Conservation (phyloP, 2,113 vertebrate species). For the Callorhinus ursinus region DNA sequence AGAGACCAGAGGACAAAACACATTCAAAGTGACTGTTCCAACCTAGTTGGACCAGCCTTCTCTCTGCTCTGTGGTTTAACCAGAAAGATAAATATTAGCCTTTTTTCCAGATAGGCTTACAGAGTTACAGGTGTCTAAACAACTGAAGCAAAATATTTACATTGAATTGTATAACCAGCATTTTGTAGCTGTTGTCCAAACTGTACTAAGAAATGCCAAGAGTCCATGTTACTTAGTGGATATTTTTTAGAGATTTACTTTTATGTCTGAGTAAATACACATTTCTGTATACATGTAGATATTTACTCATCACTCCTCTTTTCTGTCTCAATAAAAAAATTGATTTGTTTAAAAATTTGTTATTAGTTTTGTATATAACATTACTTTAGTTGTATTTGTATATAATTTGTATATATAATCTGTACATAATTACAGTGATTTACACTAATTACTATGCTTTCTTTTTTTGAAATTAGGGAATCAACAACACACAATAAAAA, state of each 20-base stretch:
- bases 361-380: not conserved
- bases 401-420: not conserved
- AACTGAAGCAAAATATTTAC: not conserved
- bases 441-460: not conserved
- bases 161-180: not conserved
- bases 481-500: not conserved
- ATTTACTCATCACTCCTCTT: not conserved
- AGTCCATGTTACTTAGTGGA: not conserved
- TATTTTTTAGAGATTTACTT: not conserved
- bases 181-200: not conserved
- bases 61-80: not conserved
- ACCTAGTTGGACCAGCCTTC: not conserved
- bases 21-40: not conserved
- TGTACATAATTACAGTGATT: not conserved
- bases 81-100: not conserved
- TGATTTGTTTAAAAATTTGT: not conserved
- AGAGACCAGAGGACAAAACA: not conserved
- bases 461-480: not conserved
- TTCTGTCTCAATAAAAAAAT: constrained; percentile 28
- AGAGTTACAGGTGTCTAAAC: not conserved
- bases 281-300: not conserved
- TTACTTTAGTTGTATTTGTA: constrained; percentile 2
- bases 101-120: not conserved
- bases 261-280: constrained; percentile 13
- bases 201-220: not conserved